phyloP scores from a whole-genome alignment of 2,113 vertebrate species.

The Corvus moneduloides region DNA sequence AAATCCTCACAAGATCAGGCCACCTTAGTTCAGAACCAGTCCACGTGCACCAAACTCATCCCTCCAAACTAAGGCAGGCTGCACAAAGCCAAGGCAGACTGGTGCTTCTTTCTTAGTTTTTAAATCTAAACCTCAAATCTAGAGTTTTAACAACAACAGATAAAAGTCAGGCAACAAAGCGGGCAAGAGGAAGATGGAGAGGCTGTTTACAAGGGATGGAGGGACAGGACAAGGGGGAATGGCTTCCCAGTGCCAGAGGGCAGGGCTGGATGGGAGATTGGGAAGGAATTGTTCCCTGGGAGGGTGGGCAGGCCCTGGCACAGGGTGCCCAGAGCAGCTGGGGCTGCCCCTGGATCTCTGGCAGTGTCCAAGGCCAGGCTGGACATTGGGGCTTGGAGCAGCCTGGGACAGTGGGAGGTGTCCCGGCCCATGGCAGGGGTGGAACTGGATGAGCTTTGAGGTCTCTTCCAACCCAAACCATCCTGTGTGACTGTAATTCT shows the following conservation, averaged over 20 bases:
- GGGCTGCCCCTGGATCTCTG: background rate
- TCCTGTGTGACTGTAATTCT: background rate
- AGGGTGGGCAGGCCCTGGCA: background rate
- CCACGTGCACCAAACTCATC: background rate
- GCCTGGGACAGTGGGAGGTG: background rate
- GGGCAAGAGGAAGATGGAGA: background rate
- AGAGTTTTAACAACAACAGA: background rate
- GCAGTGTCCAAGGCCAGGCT: background rate
- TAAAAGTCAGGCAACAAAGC: background rate
- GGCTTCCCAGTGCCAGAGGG: background rate
- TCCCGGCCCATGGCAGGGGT: background rate
- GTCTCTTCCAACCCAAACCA: background rate
- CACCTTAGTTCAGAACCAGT: background rate
- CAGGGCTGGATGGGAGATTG: background rate
- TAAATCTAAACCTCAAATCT: background rate
- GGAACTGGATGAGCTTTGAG: accelerated
- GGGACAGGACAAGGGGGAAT: background rate
- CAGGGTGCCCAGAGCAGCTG: background rate
- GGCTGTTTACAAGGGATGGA: background rate
- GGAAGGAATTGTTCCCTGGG: background rate
- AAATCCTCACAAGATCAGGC: background rate
- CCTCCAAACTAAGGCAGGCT: background rate
- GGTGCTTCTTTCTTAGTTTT: background rate
- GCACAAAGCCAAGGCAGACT: background rate
- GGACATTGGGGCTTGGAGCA: background rate